Base-by-base conservation (phyloP, 2,113 vertebrate genomes). In the Tympanuchus pallidicinctus region DNA sequence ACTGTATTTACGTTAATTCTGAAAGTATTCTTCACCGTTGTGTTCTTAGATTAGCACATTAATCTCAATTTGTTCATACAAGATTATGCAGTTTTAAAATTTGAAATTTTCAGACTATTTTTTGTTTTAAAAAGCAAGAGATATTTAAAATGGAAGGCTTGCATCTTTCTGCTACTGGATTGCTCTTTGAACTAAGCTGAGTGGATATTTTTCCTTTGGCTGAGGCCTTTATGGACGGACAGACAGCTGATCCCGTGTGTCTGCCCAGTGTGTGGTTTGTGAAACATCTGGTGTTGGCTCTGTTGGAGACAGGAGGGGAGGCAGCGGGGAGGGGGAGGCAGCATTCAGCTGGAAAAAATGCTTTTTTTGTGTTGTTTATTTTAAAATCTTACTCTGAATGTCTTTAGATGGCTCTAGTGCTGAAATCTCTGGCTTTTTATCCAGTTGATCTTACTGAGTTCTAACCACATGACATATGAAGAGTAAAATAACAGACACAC, bases 211-310 rank as follows among this genome's bases (percentile, higher is more conserved):
- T 90, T 90, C 83, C 54, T 81, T 83, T 78, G 90, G 86, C 64
- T 90, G 80, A 92, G 86, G 83, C 52, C 65, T 86, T 78, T 60
- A 25, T 72, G 73, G 93, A 61, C 67, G 61, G 36, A 72, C 54
- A 83, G 77, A 81, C 80, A 93, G 86, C 92, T 69, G 88, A 93
- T 86, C 43, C 66, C 75, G 63, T 81, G 76, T 83, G 8, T 94
- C 42, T 93, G 60, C 92, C 76, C 83, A 78, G 72, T 75, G 73
- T 86, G 88, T 67, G 70, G 70, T 87, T 96, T 87, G 63, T 93
- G 90, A 92, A 93, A 92, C 73, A 89, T 90, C 94, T 95, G 90
- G 61, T 86, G 57, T 40, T 93, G 82, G 76, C 88, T 95, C 69
- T 71, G 86, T 10, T 81, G 90, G 86, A 90, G 57, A 28, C 25